Percentiles rank a stretch among this genome's conserved stretches.
Evolutionary conservation across 2,888 invertebrate species (phyloP).

Genomic region (Andrena hattorfiana): DNA sequence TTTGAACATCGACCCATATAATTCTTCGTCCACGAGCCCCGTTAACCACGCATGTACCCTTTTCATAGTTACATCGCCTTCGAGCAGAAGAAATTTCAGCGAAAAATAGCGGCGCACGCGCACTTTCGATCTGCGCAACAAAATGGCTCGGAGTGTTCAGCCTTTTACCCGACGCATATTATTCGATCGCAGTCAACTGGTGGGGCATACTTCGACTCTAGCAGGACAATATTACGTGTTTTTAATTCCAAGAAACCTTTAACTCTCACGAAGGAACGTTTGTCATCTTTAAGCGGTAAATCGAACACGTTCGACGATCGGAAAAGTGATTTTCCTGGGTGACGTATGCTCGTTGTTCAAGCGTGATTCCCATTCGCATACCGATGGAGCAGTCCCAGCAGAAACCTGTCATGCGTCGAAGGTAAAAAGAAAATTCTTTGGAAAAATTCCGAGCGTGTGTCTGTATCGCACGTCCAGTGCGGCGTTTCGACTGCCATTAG

Average conservation of each 20-base stretch:
- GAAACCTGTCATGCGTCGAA: slow-evolving; percentile 11
- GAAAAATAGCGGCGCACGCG: neutral
- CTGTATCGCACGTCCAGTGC: slow-evolving; percentile 13
- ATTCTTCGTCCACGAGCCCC: neutral
- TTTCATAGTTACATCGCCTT: neutral
- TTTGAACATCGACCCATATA: neutral
- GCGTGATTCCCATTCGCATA: neutral
- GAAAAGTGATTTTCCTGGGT: slow-evolving; percentile 26
- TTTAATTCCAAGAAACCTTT: slow-evolving; percentile 2
- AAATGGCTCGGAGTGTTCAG: neutral
- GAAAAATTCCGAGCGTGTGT: slow-evolving; percentile 20
- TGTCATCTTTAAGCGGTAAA: slow-evolving; percentile 10
- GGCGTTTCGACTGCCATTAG: slow-evolving; percentile 24
- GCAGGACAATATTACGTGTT: neutral
- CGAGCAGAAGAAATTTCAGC: neutral
- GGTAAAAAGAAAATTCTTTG: slow-evolving; percentile 39
- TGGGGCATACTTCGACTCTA: neutral
- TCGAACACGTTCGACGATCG: slow-evolving; percentile 11
- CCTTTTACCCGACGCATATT: neutral
- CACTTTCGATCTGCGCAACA: neutral
- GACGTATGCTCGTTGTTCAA: neutral
- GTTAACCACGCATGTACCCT: neutral
- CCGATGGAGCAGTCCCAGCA: neutral
- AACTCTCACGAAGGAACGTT: neutral
- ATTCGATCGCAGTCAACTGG: neutral